Percentiles rank a stretch among this genome's conserved stretches.
Conservation (phyloP, 2,113 vertebrate genomes). For the Macrotis lagotis region DNA sequence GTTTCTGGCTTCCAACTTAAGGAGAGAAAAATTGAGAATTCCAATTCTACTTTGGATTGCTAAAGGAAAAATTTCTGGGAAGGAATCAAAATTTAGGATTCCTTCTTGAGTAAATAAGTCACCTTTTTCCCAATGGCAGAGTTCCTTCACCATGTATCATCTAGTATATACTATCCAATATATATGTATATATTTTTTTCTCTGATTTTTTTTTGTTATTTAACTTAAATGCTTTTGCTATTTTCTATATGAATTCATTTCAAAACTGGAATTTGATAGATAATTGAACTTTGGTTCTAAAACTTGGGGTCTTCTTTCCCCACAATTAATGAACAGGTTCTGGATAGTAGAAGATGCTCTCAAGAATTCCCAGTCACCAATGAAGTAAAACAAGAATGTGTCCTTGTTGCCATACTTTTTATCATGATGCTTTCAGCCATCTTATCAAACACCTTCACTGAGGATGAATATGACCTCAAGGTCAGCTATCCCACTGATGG, state of each 20-base stretch:
- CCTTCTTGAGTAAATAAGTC: background rate
- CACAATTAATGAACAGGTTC: background rate
- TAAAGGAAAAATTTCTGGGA: background rate
- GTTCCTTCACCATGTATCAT: background rate
- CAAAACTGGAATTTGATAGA: background rate
- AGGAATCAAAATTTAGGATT: background rate
- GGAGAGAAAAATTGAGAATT: background rate
- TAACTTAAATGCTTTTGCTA: background rate
- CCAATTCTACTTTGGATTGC: background rate
- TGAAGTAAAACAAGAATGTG: too few relatives aligned
- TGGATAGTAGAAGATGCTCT: too few relatives aligned
- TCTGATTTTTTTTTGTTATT: background rate
- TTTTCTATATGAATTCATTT: background rate
- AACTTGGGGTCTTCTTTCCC: background rate
- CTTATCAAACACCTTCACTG: too few relatives aligned
- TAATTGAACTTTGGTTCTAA: background rate
- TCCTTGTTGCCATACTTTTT: too few relatives aligned
- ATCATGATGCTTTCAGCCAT: too few relatives aligned
- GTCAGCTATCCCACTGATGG: too few relatives aligned
- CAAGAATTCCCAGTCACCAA: too few relatives aligned
- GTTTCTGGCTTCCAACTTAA: background rate
- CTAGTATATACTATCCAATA: background rate
- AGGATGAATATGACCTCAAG: too few relatives aligned
- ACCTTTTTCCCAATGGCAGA: background rate
- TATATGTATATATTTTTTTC: background rate